Percentiles rank a stretch among this genome's conserved stretches.
Conservation (phyloP, 2,888 invertebrate species). For the Apeira syringaria region DNA sequence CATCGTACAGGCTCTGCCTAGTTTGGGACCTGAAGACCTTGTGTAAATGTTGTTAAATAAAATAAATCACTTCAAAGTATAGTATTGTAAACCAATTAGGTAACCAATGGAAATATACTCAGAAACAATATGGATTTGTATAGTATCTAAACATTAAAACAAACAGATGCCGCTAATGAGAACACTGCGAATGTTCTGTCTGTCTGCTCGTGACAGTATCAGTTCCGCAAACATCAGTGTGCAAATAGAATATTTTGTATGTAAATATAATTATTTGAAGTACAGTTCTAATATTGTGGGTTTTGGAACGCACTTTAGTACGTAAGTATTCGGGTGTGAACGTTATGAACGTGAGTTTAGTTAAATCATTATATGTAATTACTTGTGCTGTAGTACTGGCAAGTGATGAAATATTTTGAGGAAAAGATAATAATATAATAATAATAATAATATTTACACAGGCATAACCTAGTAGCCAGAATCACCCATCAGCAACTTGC, state of each 20-base stretch:
- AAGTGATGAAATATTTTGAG: no score
- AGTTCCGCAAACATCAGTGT: conserved; percentile 49
- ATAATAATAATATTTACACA: no score
- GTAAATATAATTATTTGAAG: conserved; percentile 47
- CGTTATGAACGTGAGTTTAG: not conserved
- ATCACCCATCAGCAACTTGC: no score
- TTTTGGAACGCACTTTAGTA: conserved; percentile 1
- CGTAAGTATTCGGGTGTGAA: not conserved
- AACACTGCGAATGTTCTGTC: conserved; percentile 50
- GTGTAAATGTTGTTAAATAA: no score
- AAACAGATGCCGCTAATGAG: conserved; percentile 63
- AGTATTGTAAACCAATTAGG: no score
- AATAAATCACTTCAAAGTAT: no score
- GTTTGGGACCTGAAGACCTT: no score
- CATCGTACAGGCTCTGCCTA: no score
- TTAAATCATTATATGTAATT: not conserved
- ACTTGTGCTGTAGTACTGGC: no score
- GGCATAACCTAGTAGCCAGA: no score
- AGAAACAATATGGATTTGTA: conserved; percentile 57
- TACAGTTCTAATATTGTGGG: conserved; percentile 13
- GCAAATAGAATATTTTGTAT: conserved; percentile 55
- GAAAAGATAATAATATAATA: no score
- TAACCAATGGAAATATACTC: conserved; percentile 57
- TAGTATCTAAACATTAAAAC: conserved; percentile 51
- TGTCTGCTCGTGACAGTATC: conserved; percentile 47